These are phyloP conservation scores for Agrochola lychnidis DNA, from an alignment of 2,888 invertebrate species.

Conservation along the genomic window DNA sequence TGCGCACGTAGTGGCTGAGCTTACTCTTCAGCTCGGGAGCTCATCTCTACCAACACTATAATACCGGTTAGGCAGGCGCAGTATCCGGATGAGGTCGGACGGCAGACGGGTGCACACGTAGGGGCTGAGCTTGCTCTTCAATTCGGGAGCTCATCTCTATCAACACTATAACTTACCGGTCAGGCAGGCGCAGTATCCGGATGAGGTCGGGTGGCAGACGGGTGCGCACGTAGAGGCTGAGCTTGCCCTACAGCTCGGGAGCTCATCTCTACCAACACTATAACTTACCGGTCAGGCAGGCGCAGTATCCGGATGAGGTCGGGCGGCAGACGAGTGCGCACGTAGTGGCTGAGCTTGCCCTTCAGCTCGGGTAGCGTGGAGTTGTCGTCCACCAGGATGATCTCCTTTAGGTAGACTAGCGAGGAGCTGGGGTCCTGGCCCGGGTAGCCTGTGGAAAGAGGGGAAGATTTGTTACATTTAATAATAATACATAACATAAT, in stretches of 20 bases:
- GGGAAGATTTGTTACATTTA: too few relatives aligned
- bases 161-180: slow-evolving; percentile 83
- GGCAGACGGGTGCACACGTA: slow-evolving; percentile 94
- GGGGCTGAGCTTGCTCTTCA: slow-evolving; percentile 94
- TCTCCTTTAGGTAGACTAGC: slow-evolving; percentile 94
- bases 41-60: too few relatives aligned
- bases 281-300: slow-evolving; percentile 92
- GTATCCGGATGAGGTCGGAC: slow-evolving; percentile 90
- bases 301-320: slow-evolving; percentile 92
- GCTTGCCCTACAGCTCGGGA: slow-evolving; percentile 92
- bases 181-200: slow-evolving; percentile 93
- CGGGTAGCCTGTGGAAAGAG: slow-evolving; percentile 77
- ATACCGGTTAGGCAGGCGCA: slow-evolving; percentile 94
- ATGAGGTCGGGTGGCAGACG: slow-evolving; percentile 92
- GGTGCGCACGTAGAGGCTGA: slow-evolving; percentile 95
- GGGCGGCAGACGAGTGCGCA: slow-evolving; percentile 93
- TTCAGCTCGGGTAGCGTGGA: slow-evolving; percentile 94
- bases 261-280: background rate
- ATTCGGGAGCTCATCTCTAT: slow-evolving; percentile 81
- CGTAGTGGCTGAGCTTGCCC: slow-evolving; percentile 95
- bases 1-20: too few relatives aligned
- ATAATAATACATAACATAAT: too few relatives aligned
- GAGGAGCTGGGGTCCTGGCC: slow-evolving; percentile 85
- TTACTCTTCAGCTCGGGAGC: too few relatives aligned
- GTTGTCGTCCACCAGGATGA: slow-evolving; percentile 98